Evolutionary conservation across 2,888 invertebrate species (phyloP), one percentile per base, ranked within the genome.

Genomic region (Ditula angustiorana): DNA sequence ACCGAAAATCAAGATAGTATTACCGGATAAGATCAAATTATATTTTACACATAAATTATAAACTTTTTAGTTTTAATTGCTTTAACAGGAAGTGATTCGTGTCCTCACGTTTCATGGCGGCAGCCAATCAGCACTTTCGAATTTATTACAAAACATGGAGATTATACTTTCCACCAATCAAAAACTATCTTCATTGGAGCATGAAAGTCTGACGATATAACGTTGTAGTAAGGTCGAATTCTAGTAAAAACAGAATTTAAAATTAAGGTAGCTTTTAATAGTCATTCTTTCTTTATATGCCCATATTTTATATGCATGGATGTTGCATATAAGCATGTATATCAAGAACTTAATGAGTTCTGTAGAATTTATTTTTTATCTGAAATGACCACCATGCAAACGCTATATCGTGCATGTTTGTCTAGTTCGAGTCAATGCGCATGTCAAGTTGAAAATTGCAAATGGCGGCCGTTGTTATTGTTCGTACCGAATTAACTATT

Each of bases 381-480:
- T 33, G 70, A 69, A 68, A 64, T 61, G n/a, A 59, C 62, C 88
- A 78, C 68, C 78, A 69, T 72, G 75, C 74, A 74, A 88, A 90
- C 73, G 86, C 78, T 84, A 85, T 73, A 74, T 85, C 84, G 81
- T 79, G 77, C 84, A 82, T 86, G 85, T 88, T 90, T 90, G 87
- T 90, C 90, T 87, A 83, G 83, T 82, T 69, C 86, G 86, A 90
- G 88, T 82, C 87, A 92, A 86, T 93, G 95, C 95, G 95, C 95
- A 95, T 94, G 95, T 94, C 95, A 95, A 93, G 94, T 95, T 95
- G 95, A 94, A 95, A 96, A 97, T 97, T 97, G 97, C 97, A 98
- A 98, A 98, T 98, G 98, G 98, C 98, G 97, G 96, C 97, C 96
- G 97, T 97, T 98, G 98, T 98, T 98, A 97, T 98, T 98, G 98